These are phyloP conservation scores for Panzeria rudis DNA, from an alignment of 2,888 invertebrate genomes.

Conservation along the genomic window DNA sequence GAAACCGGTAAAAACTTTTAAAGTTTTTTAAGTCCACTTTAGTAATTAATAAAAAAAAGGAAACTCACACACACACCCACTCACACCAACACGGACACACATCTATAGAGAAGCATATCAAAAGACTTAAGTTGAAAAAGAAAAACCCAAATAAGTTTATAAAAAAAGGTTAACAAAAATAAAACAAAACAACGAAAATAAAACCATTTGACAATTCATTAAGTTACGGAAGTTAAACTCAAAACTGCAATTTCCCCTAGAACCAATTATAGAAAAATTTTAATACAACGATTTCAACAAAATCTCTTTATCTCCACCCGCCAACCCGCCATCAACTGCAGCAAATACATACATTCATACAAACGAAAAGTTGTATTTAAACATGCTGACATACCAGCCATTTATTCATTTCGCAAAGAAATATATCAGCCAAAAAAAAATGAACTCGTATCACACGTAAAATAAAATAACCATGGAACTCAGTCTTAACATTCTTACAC, in stretches of 20 bases:
- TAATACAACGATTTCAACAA: slow-evolving; percentile 76
- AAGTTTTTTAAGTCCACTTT: slow-evolving; percentile 68
- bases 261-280: slow-evolving; percentile 83
- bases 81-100: no score
- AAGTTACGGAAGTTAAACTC: slow-evolving; percentile 84
- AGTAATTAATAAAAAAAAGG: slow-evolving; percentile 63
- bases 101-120: background rate
- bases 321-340: background rate
- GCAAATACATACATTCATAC: background rate
- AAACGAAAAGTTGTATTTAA: background rate
- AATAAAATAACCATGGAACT: slow-evolving; percentile 56
- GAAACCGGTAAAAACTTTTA: slow-evolving; percentile 31
- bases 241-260: slow-evolving; percentile 84
- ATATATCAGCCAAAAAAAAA: slow-evolving; percentile 60
- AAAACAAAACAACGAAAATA: slow-evolving; percentile 57
- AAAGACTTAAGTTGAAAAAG: slow-evolving; percentile 6
- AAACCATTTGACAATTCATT: slow-evolving; percentile 84
- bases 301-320: slow-evolving; percentile 72
- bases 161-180: slow-evolving; percentile 28
- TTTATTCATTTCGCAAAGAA: slow-evolving; percentile 53
- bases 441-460: slow-evolving; percentile 47
- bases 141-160: slow-evolving; percentile 23
- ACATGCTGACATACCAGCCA: background rate
- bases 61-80: slow-evolving; percentile 7
- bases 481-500: slow-evolving; percentile 26